Base-by-base conservation (phyloP, 1,140 invertebrate species). In the Schmidtea mediterranea region DNA sequence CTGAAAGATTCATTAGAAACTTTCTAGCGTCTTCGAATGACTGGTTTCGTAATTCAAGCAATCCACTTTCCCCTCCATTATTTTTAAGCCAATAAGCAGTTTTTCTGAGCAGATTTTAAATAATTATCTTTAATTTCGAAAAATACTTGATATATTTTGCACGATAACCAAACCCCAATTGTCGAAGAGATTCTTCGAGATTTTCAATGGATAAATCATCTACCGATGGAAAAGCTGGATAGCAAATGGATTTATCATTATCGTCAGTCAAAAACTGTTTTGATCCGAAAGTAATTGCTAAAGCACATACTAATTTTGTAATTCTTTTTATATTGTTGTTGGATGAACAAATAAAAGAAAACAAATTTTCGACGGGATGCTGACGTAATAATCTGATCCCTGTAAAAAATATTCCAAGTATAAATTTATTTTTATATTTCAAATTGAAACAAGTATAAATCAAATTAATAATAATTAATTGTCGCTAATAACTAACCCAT, bases 291-390 rank as follows among this genome's bases (percentile, higher is more conserved):
- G 76, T 69, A 10, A 52, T 58, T 59, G 82, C 84, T 43, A 95
- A 61, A 62, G 82, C 82, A 60, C 89, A 78, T 6, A 95, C 79
- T 83, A 97, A 84, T 18, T 71, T 51, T 51, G 51, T 62, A 66
- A 84, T 67, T 75, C 81, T 74, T 51, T 71, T 70, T 46, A 95
- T 90, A 58, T 94, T 80, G 63, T 95, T 95, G 61, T 94, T 94
- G 50, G 86, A 81, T 48, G 86, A 92, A 62, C 87, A 95, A 53
- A 94, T 90, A 59, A 94, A 94, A 12, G 81, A 79, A 58, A 94
- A 83, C 1, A 94, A 63, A 69, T 81, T 90, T 69, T 95, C 89
- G 1, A 82, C 68, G 1, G 82, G 75, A 55, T 92, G 78, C 68
- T 94, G 87, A 43, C 76, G 66, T n/a, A 97, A 62, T 56, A 94